phyloP scores from a whole-genome alignment of 2,113 vertebrate genomes.

The Pterocles orientalis region DNA sequence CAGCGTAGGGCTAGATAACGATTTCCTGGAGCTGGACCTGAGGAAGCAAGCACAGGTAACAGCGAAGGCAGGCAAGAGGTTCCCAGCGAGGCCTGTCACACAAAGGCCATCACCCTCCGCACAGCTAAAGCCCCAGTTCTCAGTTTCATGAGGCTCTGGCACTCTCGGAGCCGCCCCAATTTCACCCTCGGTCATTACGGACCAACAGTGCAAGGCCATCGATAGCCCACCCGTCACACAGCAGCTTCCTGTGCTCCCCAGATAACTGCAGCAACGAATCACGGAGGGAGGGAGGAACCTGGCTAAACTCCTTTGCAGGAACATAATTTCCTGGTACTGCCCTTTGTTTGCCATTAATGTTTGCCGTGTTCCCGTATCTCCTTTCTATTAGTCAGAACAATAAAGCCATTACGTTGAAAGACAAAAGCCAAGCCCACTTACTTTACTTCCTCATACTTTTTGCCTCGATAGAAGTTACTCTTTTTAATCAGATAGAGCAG shows the following conservation, averaged over 20 bases:
- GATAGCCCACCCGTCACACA: not conserved
- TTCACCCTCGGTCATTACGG: not conserved
- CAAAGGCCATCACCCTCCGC: not conserved
- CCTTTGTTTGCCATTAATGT: not conserved
- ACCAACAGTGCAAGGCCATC: not conserved
- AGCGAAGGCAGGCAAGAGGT: not conserved
- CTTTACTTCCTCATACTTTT: constrained; percentile 93
- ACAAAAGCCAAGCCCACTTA: constrained; percentile 62
- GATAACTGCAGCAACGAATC: not conserved
- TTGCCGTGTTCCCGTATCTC: not conserved
- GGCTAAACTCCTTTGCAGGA: not conserved
- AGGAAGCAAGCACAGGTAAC: not conserved
- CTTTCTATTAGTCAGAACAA: not conserved
- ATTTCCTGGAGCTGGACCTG: constrained; percentile 54
- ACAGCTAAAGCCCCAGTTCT: not conserved
- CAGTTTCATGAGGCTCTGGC: not conserved
- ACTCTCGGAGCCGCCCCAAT: not conserved
- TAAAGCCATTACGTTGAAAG: not conserved
- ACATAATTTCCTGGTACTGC: not conserved
- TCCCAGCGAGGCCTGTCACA: not conserved
- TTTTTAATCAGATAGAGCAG: constrained; percentile 94
- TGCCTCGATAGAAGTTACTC: constrained; percentile 90
- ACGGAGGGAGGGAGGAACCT: not conserved
- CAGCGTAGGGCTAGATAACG: not conserved
- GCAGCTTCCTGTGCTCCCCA: not conserved